Conservation (phyloP, 1,140 invertebrate genomes). For the Drosophila sulfurigaster region DNA sequence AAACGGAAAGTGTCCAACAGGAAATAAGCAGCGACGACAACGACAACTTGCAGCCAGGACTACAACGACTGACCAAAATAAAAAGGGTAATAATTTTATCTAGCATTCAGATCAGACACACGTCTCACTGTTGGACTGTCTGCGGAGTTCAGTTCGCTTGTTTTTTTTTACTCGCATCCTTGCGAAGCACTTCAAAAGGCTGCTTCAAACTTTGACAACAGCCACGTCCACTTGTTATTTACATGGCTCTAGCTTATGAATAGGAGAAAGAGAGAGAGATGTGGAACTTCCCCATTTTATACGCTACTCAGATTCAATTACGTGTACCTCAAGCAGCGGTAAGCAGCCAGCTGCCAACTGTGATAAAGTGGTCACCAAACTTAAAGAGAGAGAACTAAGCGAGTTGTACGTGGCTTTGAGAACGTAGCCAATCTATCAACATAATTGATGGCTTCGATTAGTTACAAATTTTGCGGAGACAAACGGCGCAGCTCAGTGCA, state of each 20-base stretch:
- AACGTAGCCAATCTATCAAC: slow-evolving; percentile 75
- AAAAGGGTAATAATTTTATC: slow-evolving; percentile 85
- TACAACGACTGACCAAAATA: slow-evolving; percentile 63
- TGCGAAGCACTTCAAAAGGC: slow-evolving; percentile 56
- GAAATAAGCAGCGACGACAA: slow-evolving; percentile 74
- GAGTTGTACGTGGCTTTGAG: slow-evolving; percentile 61
- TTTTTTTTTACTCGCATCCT: slow-evolving; percentile 40
- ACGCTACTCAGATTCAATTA: slow-evolving; percentile 64
- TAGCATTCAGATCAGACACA: slow-evolving; percentile 84
- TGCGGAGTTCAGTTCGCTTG: slow-evolving; percentile 16
- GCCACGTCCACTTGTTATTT: slow-evolving; percentile 65
- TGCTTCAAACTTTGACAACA: slow-evolving; percentile 74
- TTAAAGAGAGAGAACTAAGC: slow-evolving; percentile 2
- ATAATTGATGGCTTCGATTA: slow-evolving; percentile 84
- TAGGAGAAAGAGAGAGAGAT: slow-evolving; percentile 14
- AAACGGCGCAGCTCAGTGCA: slow-evolving; percentile 72
- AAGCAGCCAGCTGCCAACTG: slow-evolving; percentile 70
- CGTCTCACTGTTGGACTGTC: slow-evolving; percentile 56
- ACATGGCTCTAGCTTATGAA: slow-evolving; percentile 67
- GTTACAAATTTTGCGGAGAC: slow-evolving; percentile 74
- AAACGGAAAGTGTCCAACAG: slow-evolving; percentile 85
- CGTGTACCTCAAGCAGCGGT: slow-evolving; percentile 69
- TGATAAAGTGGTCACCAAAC: slow-evolving; percentile 64
- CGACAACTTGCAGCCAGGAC: slow-evolving; percentile 46
- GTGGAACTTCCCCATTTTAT: background rate